Evolutionary conservation across 2,113 vertebrate species (phyloP).

Genomic region (Hippopotamus amphibius): DNA sequence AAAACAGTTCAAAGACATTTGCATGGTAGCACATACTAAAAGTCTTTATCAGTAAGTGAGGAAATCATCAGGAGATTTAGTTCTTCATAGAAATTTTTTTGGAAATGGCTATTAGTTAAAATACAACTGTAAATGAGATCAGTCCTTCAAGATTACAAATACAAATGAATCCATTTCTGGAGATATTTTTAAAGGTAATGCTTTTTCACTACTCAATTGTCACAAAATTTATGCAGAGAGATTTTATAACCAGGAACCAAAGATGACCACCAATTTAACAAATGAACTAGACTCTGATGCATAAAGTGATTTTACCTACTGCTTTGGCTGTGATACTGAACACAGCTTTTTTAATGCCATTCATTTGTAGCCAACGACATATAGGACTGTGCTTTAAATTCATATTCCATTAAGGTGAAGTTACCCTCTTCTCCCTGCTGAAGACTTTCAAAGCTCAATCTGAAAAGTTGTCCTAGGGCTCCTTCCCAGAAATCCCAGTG

Average conservation of each 20-base stretch:
- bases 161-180: neutral
- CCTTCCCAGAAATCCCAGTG: neutral
- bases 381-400: neutral
- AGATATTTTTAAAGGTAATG: neutral
- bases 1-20: conserved; percentile 70
- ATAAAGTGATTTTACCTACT: neutral
- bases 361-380: neutral
- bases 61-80: conserved; percentile 48
- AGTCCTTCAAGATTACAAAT: conserved; percentile 22
- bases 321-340: neutral
- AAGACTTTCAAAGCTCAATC: conserved; percentile 14
- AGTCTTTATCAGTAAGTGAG: conserved; percentile 25
- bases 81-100: conserved; percentile 20
- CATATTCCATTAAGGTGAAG: neutral
- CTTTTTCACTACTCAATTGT: neutral
- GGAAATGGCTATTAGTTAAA: conserved; percentile 56
- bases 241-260: conserved; percentile 38
- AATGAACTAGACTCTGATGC: neutral
- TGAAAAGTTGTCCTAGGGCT: neutral
- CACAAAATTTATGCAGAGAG: conserved; percentile 9
- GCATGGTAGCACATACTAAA: neutral
- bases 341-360: neutral
- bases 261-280: neutral
- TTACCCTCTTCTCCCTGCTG: neutral
- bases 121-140: conserved; percentile 45